phyloP scores from a whole-genome alignment of 2,888 invertebrate species.

The Gastracanthus pulcherrimus region DNA sequence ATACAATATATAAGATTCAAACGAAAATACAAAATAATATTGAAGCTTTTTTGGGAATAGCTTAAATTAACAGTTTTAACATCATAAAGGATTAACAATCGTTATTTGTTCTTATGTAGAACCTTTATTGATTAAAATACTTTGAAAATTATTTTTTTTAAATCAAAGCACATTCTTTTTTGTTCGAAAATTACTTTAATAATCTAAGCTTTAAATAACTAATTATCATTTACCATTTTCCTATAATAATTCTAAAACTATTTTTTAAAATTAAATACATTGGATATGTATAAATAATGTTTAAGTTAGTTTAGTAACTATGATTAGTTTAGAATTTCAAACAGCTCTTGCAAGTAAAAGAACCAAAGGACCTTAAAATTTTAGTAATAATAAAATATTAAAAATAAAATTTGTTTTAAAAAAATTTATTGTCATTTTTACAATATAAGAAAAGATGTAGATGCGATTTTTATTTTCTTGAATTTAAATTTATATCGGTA shows the following conservation, averaged over 20 bases:
- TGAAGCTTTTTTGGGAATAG: constrained; percentile 17
- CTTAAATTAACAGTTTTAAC: constrained; percentile 20
- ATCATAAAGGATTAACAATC: constrained; percentile 21
- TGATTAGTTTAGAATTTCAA: constrained; percentile 28
- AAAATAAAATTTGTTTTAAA: background rate
- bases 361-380: constrained; percentile 10
- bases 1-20: background rate
- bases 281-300: constrained; percentile 54
- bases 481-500: background rate
- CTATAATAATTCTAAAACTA: constrained; percentile 16
- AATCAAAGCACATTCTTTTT: background rate
- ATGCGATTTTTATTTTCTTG: background rate
- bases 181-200: background rate
- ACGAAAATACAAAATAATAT: constrained; percentile 36
- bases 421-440: background rate
- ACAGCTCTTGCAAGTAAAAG: constrained; percentile 7
- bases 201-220: constrained; percentile 18
- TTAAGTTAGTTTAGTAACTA: constrained; percentile 32
- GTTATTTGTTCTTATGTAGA: constrained; percentile 5
- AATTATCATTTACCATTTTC: constrained; percentile 17
- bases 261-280: constrained; percentile 31
- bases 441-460: background rate
- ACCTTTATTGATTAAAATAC: constrained; percentile 8
- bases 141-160: constrained; percentile 5
- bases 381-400: background rate